Base-by-base conservation (phyloP, 1,140 invertebrate genomes). In the Rhagoletis zephyria region DNA sequence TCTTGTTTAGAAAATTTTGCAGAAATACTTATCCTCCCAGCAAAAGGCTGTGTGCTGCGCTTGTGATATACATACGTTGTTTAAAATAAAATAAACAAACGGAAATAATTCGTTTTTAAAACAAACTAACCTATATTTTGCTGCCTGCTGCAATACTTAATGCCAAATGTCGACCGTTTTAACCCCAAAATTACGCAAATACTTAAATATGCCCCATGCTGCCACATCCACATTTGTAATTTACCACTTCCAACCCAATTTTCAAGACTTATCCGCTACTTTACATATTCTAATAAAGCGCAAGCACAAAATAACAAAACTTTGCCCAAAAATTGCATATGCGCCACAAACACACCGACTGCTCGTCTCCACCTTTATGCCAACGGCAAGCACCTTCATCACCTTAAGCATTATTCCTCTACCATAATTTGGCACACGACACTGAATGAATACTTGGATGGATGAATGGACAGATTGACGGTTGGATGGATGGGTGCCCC, bases 241-340 rank as follows among this genome's bases (percentile, higher is more conserved):
- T 81, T 81, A 48, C 48, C 74, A 30, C n/a, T 56, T n/a, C 6
- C 16, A 81, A 59, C 16, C 74, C 48, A 81, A 81, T 81, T 81
- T 81, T 56, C 74, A 9, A 56, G 74, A 56, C 48, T 81, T 81
- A 81, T 81, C 48, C 48, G 16, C 5, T 51, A 51, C 45, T 56
- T 56, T n/a, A 7, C 6, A 19, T 30, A n/a, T 30, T 30, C 30
- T 30, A 30, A 30, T 30, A 81, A 19, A 59, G 48, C 3, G 48
- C 45, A 48, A 30, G 42, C 67, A 48, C 67, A 48, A 56, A 16
- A 63, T 14, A 63, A 63, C 7, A 63, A 74, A 74, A 70, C 14
- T 0, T 42, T 74, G 14, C 2, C 67, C 61, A 42, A 74, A 74
- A 74, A 16, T 48, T 16, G 16, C 16, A 63, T 63, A n/a, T 5